Evolutionary conservation across 2,888 invertebrate genomes (phyloP), one percentile per base, ranked within the genome.

Genomic region (Hetaerina titia): DNA sequence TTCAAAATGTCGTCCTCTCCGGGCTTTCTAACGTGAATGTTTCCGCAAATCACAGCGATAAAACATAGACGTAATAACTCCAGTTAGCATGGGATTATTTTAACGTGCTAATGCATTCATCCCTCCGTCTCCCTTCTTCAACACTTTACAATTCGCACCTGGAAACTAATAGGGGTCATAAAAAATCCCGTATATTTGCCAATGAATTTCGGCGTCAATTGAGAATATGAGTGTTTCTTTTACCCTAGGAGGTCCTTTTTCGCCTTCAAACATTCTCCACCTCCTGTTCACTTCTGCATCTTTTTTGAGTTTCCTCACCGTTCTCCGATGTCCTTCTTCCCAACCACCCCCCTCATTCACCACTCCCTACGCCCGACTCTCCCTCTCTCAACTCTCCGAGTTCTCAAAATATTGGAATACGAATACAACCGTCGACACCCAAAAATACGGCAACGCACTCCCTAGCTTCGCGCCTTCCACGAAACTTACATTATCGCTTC

Each of bases 401-500:
- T 69, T 92, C 64, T 92, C 69, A 56, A 92, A 69, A 63, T 90
- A 92, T 69, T 69, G 56, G 64, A 56, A 92, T 64, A 7, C 45
- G 58, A 6, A 45, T 31, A 69, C 92, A n/a, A 81, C 31, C 74
- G 56, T 56, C n/a, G 56, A 64, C 90, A 90, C 90, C 90, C 63
- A 31, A 31, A 81, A 81, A 81, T 31, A 81, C 31, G 69, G 22
- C 69, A 7, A 22, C 69, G 5, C 90, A 63, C 15, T 57, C 22
- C 56, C 89, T 60, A 69, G 63, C 90, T 25, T 63, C 31, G 15
- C 74, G 57, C 92, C 31, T 92, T 92, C 74, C 69, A 19, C 69
- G 92, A 74, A 92, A 56, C 22, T 56, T 69, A 22, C 74, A 92
- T 92, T 92, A 92, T 92, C 92, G 92, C 69, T 92, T 45, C 69